These are phyloP conservation scores for Ianthella basta DNA, from an alignment of 37 sponge, comb jelly and placozoan genomes.

Conservation along the genomic window DNA sequence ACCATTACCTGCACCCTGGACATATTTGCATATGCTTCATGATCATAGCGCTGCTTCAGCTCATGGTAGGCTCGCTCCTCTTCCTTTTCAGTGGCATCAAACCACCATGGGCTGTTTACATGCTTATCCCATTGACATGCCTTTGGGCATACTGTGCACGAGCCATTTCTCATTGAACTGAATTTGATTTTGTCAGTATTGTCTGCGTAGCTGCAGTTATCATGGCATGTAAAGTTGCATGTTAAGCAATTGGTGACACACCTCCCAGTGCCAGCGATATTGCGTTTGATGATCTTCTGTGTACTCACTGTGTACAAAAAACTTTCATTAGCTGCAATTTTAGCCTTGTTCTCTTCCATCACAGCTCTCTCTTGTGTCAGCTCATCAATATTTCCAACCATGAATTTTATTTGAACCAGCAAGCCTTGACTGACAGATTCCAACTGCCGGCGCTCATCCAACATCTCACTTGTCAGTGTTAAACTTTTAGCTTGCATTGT, in stretches of 20 bases:
- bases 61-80: constrained; percentile 62
- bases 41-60: constrained; percentile 41
- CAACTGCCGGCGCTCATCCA: constrained; percentile 59
- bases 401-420: constrained; percentile 37
- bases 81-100: constrained; percentile 49
- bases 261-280: constrained; percentile 31
- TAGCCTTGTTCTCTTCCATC: constrained; percentile 42
- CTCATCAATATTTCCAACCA: constrained; percentile 51
- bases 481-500: constrained; percentile 37
- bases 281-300: constrained; percentile 36
- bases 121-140: constrained; percentile 67
- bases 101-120: constrained; percentile 53
- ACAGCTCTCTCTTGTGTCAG: constrained; percentile 48
- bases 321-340: constrained; percentile 52
- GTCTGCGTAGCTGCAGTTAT: constrained; percentile 41
- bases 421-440: constrained; percentile 50
- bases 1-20: constrained; percentile 41
- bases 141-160: constrained; percentile 60
- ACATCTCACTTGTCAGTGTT: constrained; percentile 54
- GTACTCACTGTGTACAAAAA: constrained; percentile 47
- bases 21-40: constrained; percentile 33
- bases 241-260: constrained; percentile 73
- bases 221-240: constrained; percentile 81
- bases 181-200: constrained; percentile 63
- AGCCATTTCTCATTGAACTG: constrained; percentile 50